Percentiles rank a stretch among this genome's conserved stretches.
Conservation (phyloP, 1,140 invertebrate species). For the Caerostris darwini region DNA sequence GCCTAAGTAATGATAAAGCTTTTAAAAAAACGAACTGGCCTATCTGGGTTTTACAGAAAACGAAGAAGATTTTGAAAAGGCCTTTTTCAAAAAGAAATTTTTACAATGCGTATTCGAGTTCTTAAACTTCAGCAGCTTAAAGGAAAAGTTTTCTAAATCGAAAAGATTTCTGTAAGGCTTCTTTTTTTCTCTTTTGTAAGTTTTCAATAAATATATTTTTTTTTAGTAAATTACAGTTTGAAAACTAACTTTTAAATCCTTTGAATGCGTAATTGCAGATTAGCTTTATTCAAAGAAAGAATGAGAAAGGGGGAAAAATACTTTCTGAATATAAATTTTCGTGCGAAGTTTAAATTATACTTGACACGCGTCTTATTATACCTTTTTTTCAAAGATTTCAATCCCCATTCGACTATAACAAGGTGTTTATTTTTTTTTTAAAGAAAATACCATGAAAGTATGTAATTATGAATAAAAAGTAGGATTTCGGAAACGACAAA, state of each 20-base stretch:
- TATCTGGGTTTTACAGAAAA: too few species aligned
- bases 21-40: too few species aligned
- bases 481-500: not conserved
- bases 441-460: not conserved
- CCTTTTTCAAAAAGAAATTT: not conserved
- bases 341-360: not conserved
- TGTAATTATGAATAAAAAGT: not conserved
- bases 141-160: not conserved
- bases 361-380: slow-evolving; percentile 16
- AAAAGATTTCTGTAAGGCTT: not conserved
- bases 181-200: not conserved
- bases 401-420: slow-evolving; percentile 14
- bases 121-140: not conserved
- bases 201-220: slow-evolving; percentile 16
- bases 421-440: slow-evolving; percentile 30
- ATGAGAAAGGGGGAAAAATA: not conserved
- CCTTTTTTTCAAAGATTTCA: not conserved
- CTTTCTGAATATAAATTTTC: not conserved
- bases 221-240: slow-evolving; percentile 36
- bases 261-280: slow-evolving; percentile 39
- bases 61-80: not conserved
- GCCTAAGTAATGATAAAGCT: too few species aligned
- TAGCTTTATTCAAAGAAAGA: slow-evolving; percentile 3
- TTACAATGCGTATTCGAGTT: not conserved
- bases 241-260: slow-evolving; percentile 32